phyloP scores from a whole-genome alignment of 2,113 vertebrate species.

The Muntiacus reevesi region DNA sequence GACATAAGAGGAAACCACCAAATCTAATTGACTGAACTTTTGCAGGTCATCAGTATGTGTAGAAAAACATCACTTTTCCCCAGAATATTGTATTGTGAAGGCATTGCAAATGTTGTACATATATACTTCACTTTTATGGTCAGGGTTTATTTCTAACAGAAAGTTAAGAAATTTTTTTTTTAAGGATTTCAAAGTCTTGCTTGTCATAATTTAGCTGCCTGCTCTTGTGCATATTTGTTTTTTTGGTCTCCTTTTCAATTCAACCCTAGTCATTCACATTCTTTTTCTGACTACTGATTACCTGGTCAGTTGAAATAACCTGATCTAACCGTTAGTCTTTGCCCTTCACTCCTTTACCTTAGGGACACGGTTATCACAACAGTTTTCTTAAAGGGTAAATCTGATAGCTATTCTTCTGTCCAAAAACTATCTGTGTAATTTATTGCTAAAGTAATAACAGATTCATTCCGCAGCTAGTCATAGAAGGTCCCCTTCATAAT shows the following conservation, averaged over 20 bases:
- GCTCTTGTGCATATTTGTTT: background rate
- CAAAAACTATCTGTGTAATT: background rate
- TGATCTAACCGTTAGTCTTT: background rate
- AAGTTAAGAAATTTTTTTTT: background rate
- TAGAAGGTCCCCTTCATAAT: background rate
- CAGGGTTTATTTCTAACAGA: background rate
- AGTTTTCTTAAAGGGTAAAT: background rate
- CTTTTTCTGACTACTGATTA: background rate
- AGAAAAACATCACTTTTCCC: background rate
- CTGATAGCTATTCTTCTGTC: background rate
- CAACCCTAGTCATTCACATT: background rate
- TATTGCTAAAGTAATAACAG: background rate
- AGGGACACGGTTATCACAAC: background rate
- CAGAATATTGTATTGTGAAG: background rate
- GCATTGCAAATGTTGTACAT: background rate
- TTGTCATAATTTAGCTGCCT: background rate
- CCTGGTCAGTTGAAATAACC: background rate
- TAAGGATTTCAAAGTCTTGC: background rate
- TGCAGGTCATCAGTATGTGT: background rate
- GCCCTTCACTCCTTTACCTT: background rate
- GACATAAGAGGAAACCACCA: background rate
- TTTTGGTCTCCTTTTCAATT: background rate
- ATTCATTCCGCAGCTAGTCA: background rate
- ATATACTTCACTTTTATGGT: background rate
- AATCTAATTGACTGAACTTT: background rate